A percentile compares a stretch with the other conserved stretches of the same genome.
phyloP scores from a whole-genome alignment of 2,113 vertebrate genomes.

The Empidonax alnorum region DNA sequence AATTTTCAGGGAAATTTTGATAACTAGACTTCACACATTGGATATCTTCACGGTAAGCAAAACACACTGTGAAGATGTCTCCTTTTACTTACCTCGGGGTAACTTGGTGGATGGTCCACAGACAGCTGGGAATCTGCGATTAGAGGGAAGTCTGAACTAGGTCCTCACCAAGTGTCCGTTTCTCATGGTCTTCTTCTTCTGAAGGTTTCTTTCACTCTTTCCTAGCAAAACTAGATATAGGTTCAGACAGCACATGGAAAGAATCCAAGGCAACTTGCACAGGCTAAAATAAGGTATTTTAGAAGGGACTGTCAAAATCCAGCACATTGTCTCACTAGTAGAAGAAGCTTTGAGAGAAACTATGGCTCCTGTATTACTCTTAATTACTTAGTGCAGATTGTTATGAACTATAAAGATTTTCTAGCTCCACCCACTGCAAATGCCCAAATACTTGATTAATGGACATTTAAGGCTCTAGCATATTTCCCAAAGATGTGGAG shows the following conservation, averaged over 20 bases:
- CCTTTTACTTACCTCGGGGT: not conserved
- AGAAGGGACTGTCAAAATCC: not conserved
- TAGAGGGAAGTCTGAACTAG: not conserved
- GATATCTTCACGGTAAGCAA: not conserved
- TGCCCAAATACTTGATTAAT: not conserved
- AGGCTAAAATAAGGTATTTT: not conserved
- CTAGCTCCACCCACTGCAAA: not conserved
- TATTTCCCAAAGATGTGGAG: not conserved
- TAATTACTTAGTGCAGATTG: not conserved
- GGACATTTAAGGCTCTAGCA: not conserved
- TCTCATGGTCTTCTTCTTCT: not conserved
- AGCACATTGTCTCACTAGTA: not conserved
- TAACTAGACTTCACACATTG: not conserved
- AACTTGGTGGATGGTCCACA: not conserved
- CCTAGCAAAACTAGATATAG: conserved; percentile 5
- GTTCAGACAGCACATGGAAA: not conserved
- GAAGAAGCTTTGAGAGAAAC: not conserved
- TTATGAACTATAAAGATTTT: not conserved
- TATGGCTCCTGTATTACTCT: not conserved
- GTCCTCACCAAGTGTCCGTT: not conserved
- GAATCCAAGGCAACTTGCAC: not conserved
- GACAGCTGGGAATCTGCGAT: accelerated
- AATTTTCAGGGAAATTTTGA: not conserved
- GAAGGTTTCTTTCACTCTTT: not conserved
- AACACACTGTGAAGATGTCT: not conserved